These are phyloP conservation scores for Chrysogorgia sp. DNA, from an alignment of 92 coral and sea anemone genomes.

Conservation along the genomic window DNA sequence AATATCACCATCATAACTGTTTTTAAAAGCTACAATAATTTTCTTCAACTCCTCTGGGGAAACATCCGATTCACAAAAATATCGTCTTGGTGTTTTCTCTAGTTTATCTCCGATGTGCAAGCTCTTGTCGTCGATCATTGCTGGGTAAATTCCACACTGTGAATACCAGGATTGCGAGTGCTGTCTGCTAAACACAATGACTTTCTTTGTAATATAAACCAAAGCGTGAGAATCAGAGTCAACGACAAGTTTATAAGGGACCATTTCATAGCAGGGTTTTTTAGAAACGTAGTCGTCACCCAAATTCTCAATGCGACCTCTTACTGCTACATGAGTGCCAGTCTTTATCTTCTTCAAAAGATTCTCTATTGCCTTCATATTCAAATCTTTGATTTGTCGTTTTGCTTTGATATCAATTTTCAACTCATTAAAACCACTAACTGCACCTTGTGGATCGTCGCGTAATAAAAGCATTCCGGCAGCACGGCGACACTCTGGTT, in stretches of 20 bases:
- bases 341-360: conserved; percentile 49
- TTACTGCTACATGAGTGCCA: conserved; percentile 48
- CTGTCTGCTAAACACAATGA: conserved; percentile 58
- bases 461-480: conserved; percentile 56
- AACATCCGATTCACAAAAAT: conserved; percentile 51
- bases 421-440: conserved; percentile 42
- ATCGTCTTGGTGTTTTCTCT: conserved; percentile 37
- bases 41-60: conserved; percentile 45
- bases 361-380: conserved; percentile 39
- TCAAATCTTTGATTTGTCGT: conserved; percentile 37
- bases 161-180: conserved; percentile 64
- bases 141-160: conserved; percentile 54
- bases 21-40: conserved; percentile 67
- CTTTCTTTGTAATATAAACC: conserved; percentile 49
- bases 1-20: conserved; percentile 67
- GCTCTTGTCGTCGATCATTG: conserved; percentile 49
- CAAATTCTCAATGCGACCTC: conserved; percentile 65
- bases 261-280: conserved; percentile 39
- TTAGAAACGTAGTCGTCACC: conserved; percentile 34
- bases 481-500: conserved; percentile 47
- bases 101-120: conserved; percentile 53
- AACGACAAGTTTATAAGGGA: conserved; percentile 65
- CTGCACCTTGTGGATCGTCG: conserved; percentile 53
- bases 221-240: conserved; percentile 69
- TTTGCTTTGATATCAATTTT: conserved; percentile 62